phyloP scores from a whole-genome alignment of 2,113 vertebrate species.

The Callaeas wilsoni region DNA sequence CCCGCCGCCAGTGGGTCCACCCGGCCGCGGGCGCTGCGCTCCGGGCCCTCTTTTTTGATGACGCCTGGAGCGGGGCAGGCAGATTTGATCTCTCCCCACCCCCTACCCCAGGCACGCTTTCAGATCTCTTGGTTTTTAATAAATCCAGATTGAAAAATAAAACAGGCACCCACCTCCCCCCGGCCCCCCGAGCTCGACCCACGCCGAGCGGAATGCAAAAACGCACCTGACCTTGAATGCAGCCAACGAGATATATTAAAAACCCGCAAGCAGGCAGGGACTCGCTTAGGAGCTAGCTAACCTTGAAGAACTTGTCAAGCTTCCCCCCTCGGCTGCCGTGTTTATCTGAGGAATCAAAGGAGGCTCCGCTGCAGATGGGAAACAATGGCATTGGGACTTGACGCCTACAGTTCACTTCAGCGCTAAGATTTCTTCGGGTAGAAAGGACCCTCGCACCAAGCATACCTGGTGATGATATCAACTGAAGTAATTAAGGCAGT shows the following conservation, averaged over 20 bases:
- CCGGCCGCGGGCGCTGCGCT: not conserved
- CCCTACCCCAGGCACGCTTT: not conserved
- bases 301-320: conserved; percentile 49
- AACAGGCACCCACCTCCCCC: not conserved
- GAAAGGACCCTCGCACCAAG: conserved; percentile 46
- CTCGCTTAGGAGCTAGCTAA: conserved; percentile 24
- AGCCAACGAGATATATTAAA: conserved; percentile 30
- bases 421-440: conserved; percentile 40
- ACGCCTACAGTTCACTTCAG: conserved; percentile 38
- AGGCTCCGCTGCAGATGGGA: conserved; percentile 30
- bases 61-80: not conserved
- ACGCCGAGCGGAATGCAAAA: not conserved
- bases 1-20: too few species aligned
- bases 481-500: conserved; percentile 98
- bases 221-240: conserved; percentile 79
- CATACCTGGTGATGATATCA: conserved; percentile 82
- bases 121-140: not conserved
- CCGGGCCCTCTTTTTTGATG: not conserved
- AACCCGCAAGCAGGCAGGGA: conserved; percentile 33
- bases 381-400: conserved; percentile 67
- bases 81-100: not conserved
- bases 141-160: not conserved
- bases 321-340: conserved; percentile 32
- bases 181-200: not conserved
- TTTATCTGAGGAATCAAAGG: conserved; percentile 41